Percentiles rank a stretch among this genome's conserved stretches.
Evolutionary conservation across 2,888 invertebrate species (phyloP).

Genomic region (Drosophila emarginata): DNA sequence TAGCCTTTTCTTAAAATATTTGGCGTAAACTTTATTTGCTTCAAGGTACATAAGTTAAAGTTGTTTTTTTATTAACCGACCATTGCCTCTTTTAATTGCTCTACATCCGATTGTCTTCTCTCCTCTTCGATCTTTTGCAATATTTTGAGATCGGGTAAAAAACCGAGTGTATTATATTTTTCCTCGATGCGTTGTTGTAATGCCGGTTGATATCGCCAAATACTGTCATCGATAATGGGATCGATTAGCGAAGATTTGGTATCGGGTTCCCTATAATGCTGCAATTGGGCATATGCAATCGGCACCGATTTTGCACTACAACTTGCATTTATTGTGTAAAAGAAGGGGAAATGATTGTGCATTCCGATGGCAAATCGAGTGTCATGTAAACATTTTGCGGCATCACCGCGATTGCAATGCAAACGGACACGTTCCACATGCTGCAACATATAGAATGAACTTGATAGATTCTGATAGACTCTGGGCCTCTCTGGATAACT

Average conservation of each 20-base stretch:
- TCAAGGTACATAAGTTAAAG: neutral
- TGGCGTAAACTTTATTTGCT: too few species aligned
- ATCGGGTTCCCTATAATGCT: constrained; percentile 94
- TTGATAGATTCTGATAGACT: constrained; percentile 90
- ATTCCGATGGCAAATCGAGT: constrained; percentile 92
- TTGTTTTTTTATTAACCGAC: neutral
- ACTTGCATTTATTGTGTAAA: constrained; percentile 87
- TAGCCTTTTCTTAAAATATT: too few species aligned
- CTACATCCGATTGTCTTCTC: constrained; percentile 39
- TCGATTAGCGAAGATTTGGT: constrained; percentile 91
- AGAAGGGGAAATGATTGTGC: constrained; percentile 95
- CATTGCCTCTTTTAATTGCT: constrained; percentile 40
- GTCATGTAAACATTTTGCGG: constrained; percentile 96
- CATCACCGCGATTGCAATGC: constrained; percentile 94
- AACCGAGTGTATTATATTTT: constrained; percentile 85
- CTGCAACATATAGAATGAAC: constrained; percentile 95
- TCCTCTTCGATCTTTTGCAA: constrained; percentile 20
- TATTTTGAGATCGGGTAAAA: constrained; percentile 73
- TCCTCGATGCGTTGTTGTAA: constrained; percentile 84
- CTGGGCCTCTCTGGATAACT: constrained; percentile 90
- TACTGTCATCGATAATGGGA: constrained; percentile 90
- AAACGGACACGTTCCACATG: constrained; percentile 93
- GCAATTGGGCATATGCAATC: constrained; percentile 91
- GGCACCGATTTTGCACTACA: constrained; percentile 92
- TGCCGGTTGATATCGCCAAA: constrained; percentile 92